Conservation (phyloP, 2,113 vertebrate species). For the Myotis brandtii region DNA sequence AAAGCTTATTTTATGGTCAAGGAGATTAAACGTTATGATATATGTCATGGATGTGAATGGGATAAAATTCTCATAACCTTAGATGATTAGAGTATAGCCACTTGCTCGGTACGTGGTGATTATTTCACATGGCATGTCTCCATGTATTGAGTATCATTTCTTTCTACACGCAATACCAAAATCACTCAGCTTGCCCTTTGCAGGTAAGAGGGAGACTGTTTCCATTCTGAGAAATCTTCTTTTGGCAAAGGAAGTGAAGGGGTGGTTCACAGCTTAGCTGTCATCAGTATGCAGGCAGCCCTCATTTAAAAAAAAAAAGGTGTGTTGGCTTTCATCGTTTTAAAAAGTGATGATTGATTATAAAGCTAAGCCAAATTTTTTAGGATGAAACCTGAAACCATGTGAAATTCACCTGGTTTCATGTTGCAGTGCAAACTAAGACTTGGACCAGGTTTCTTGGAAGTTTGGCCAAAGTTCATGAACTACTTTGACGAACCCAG, state of each 20-base stretch:
- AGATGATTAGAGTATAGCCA: constrained; percentile 54
- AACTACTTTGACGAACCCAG: constrained; percentile 75
- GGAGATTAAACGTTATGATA: constrained; percentile 41
- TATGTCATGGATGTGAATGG: constrained; percentile 49
- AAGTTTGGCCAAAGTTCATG: constrained; percentile 79
- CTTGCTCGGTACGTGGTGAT: constrained; percentile 61
- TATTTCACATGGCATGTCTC: constrained; percentile 41
- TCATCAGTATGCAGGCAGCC: constrained; percentile 63
- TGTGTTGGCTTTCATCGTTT: constrained; percentile 81
- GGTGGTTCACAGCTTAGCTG: constrained; percentile 65
- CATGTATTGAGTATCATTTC: constrained; percentile 19
- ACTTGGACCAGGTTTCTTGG: constrained; percentile 70
- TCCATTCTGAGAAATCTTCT: constrained; percentile 62
- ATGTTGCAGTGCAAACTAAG: constrained; percentile 73
- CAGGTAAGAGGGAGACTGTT: constrained; percentile 67
- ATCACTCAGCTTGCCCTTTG: constrained; percentile 57
- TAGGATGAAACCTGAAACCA: constrained; percentile 75
- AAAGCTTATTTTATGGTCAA: constrained; percentile 55
- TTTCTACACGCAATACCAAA: constrained; percentile 54
- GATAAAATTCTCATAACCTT: constrained; percentile 45
- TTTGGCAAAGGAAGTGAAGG: constrained; percentile 62
- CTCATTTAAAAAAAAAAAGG: constrained; percentile 76
- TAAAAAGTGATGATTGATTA: constrained; percentile 78
- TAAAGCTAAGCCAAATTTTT: constrained; percentile 74
- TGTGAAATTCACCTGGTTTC: constrained; percentile 81